Base-by-base conservation (phyloP, 2,113 vertebrate genomes). In the Aviceda subcristata region DNA sequence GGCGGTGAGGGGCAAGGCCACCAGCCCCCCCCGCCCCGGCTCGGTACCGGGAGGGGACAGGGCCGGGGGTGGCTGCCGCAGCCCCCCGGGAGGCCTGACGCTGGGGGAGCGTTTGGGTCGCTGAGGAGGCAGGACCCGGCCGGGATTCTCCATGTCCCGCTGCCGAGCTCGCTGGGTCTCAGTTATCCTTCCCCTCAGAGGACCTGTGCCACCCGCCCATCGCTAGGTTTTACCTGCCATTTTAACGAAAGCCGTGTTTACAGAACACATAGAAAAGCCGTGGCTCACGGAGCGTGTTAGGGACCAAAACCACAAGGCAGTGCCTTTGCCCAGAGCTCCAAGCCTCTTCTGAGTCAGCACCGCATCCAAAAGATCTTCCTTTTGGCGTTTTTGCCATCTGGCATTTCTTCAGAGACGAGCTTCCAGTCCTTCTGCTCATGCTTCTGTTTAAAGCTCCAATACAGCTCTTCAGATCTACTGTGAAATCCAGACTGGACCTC, bases 371-470 rank as follows among this genome's bases (percentile, higher is more conserved):
- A 79, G 81, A 60, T 86, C 66, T 66, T 82, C 56, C 77, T 94
- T 63, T 86, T 38, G 77, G 73, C 69, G 36, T 82, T 96, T 92
- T 71, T 88, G 60, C 60, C 30, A 48, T 53, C 53, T 90, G 87
- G 12, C 19, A 20, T 87, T 81, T 92, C 68, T 68, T 76, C 73
- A 32, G 51, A 73, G 68, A 63, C 14, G 6, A 59, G 18, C 67
- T 96, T 92, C 39, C 57, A 60, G 56, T 36, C 69, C 51, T 95
- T 93, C 68, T 85, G 84, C 68, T 91, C 15, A 4, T 51, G 36
- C 22, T 78, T 57, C 67, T 80, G 64, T 81, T 55, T 63, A 74
- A 84, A 92, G 45, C 64, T 73, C 26, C 62, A 36, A 16, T 26
- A 48, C 16, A 86, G 48, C 60, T 74, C 57, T 72, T 72, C 45